Percentiles rank a stretch among this genome's conserved stretches.
These are phyloP conservation scores for Pelvicachromis taeniatus DNA, from an alignment of 2,113 vertebrate genomes.

Conservation along the genomic window DNA sequence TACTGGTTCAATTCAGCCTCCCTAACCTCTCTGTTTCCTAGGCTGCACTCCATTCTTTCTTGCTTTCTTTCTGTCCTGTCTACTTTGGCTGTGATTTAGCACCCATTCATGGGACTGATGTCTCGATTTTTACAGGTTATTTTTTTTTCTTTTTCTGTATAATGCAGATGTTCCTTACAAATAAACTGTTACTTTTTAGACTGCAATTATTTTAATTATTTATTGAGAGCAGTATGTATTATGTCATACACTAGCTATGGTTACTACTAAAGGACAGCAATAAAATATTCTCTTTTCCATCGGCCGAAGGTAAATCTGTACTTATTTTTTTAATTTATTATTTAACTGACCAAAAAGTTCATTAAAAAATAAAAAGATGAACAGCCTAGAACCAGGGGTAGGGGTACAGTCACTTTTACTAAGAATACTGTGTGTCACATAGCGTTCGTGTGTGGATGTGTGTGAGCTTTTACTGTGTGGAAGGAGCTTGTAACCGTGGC, in stretches of 20 bases:
- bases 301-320: not conserved
- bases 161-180: not conserved
- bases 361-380: not conserved
- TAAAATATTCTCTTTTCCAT: not conserved
- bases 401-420: conserved; percentile 11
- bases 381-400: not conserved
- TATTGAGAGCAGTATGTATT: not conserved
- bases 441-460: not conserved
- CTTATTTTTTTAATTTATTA: not conserved
- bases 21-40: conserved; percentile 7
- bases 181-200: not conserved
- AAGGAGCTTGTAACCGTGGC: conserved; percentile 34
- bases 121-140: not conserved
- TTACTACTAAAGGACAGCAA: not conserved
- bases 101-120: not conserved
- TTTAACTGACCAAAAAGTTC: not conserved
- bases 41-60: not conserved
- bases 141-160: accelerated
- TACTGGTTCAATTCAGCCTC: not conserved
- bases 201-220: not conserved
- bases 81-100: not conserved
- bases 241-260: not conserved
- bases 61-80: not conserved
- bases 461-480: conserved; percentile 15
- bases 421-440: not conserved